Evolutionary conservation across 2,888 invertebrate genomes (phyloP), one percentile per base, ranked within the genome.

Genomic region (Oscheius sp.): DNA sequence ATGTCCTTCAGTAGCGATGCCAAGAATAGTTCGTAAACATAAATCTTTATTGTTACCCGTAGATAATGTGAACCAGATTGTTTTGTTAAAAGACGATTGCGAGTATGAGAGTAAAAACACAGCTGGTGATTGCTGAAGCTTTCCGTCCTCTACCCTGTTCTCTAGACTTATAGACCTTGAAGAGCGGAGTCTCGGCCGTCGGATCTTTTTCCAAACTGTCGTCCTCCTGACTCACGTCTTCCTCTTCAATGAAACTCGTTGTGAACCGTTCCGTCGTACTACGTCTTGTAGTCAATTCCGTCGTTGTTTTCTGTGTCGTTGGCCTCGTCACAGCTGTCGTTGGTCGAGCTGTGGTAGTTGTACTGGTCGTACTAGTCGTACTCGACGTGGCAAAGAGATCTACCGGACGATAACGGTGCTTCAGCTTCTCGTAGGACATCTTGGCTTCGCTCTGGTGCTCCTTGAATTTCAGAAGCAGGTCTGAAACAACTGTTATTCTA

Each of bases 11-110:
- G 21, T 21, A 21, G 21, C 21, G 21, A 21, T 21, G 21, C 21
- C 21, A 21, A 21, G 21, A 0, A 21, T 21, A 21, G 21, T 21
- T 21, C 21, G 21, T 21, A 21, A 21, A 21, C 21, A 65, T 50
- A 65, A 65, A 65, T 50, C 65, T 65, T 65, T 51, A 65, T 65
- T 48, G 5, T 42, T 10, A 50, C 50, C 50, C 51, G 51, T 50
- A 50, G n/a, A 21, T 9, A 47, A 13, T 50, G 65, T 47, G 51
- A 65, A 13, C 9, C 21, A 9, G 32, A 21, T 48, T 48, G 13
- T 21, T 47, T 11, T 21, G 2, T 50, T 48, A 65, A 13, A 48
- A 50, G 29, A 48, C 51, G 10, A 65, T 48, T 48, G 32, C 32
- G 29, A 65, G 13, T 32, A 47, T 10, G 13, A 65, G 11, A 42